Evolutionary conservation across 1,140 invertebrate genomes (phyloP), one percentile per base, ranked within the genome.

Genomic region (Meloidogyne hapla): DNA sequence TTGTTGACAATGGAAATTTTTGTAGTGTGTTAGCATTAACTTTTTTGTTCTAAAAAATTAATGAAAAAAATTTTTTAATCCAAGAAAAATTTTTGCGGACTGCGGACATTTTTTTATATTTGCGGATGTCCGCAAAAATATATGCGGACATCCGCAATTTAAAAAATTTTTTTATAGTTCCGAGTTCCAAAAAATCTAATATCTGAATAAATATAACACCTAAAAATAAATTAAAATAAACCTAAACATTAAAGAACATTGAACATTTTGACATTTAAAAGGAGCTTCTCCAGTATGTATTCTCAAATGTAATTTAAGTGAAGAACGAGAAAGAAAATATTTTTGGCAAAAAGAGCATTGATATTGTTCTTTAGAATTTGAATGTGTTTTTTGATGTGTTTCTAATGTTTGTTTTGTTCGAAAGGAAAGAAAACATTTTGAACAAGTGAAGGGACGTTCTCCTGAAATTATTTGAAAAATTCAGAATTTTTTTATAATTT

Each of bases 301-400:
- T n/a, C 71, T 28, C 12, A 73, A 15, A 64, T 73, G 71, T 40
- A 73, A 64, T 33, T 73, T 73, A 5, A 73, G 13, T 3, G 71
- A 61, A 21, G 71, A 65, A 61, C 71, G 71, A 5, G 71, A 73
- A 61, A 73, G 48, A 73, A 73, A 73, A 18, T 23, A 28, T 33
- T 73, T 73, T 23, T 28, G 28, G 12, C 71, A 73, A 10, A 61
- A 61, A 38, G 40, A 15, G 71, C 71, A 73, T 23, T 25, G 10
- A 21, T 63, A 73, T 21, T 73, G 69, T 38, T 63, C 21, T n/a
- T 6, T n/a, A n/a, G 18, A n/a, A 5, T 56, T 56, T 21, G n/a
- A 56, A 21, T 73, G 71, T 21, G 71, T 73, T n/a, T 64, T 61
- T 64, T 12, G 13, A 64, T 73, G 71, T 10, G 61, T 64, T 21